phyloP scores from a whole-genome alignment of 2,113 vertebrate genomes.

The Thomomys bottae region DNA sequence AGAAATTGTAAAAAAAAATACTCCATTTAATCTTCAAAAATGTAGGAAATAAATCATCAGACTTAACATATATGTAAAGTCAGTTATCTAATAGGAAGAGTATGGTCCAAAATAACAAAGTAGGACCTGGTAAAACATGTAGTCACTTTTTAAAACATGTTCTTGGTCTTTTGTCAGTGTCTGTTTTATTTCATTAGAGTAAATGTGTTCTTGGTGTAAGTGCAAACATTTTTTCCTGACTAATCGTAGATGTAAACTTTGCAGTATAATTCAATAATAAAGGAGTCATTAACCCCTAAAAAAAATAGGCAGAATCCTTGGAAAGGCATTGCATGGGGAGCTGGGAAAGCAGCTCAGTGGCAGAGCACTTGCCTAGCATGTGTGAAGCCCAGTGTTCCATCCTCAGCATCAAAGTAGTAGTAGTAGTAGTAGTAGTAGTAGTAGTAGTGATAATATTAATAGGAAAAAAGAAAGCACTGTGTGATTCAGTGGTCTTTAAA shows the following conservation, averaged over 20 bases:
- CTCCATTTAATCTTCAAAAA: conserved; percentile 81
- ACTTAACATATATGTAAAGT: conserved; percentile 78
- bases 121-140: conserved; percentile 63
- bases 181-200: no score
- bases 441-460: not conserved
- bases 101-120: conserved; percentile 67
- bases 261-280: no score
- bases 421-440: not conserved
- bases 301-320: not conserved
- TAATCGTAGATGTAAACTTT: no score
- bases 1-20: conserved; percentile 70
- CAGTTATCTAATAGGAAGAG: conserved; percentile 59
- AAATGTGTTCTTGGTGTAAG: no score
- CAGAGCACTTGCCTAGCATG: not conserved
- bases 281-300: no score
- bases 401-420: not conserved
- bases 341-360: not conserved
- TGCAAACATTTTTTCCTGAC: no score
- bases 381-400: not conserved
- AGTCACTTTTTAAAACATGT: conserved; percentile 45
- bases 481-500: not conserved
- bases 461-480: not conserved
- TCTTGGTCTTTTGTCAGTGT: no score
- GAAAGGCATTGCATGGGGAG: not conserved
- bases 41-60: conserved; percentile 78